phyloP scores from a whole-genome alignment of 2,113 vertebrate genomes.

The Apistogramma diplotaenia region DNA sequence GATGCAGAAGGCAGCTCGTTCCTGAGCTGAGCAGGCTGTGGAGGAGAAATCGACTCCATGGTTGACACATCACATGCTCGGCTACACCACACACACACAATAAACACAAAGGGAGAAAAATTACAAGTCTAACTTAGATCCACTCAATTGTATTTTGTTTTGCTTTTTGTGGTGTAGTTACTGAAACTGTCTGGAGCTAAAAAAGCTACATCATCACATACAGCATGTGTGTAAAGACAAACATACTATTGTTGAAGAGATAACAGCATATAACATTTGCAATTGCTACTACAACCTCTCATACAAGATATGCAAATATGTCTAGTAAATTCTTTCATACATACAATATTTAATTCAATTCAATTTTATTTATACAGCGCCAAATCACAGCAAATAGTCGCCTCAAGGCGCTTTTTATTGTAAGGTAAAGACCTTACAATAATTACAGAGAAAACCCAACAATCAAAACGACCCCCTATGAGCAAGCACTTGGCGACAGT shows the following conservation, averaged over 20 bases:
- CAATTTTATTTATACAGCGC: too few relatives aligned
- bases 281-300: neutral
- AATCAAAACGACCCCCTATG: too few relatives aligned
- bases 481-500: too few relatives aligned
- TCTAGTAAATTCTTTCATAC: too few relatives aligned
- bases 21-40: conserved; percentile 78
- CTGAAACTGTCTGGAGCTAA: neutral
- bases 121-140: neutral
- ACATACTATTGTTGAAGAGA: neutral
- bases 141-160: neutral
- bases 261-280: neutral
- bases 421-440: too few relatives aligned
- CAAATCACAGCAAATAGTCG: too few relatives aligned
- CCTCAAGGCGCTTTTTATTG: too few relatives aligned
- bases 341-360: too few relatives aligned
- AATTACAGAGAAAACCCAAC: too few relatives aligned
- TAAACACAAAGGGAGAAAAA: neutral
- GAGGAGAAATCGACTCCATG: conserved; percentile 88
- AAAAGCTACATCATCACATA: neutral
- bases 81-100: conserved; percentile 66
- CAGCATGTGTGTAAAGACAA: neutral
- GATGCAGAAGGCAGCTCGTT: conserved; percentile 80
- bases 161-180: neutral
- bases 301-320: too few relatives aligned
- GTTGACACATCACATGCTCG: conserved; percentile 81